Conservation (phyloP, 2,888 invertebrate genomes). For the Auanema sp. region DNA sequence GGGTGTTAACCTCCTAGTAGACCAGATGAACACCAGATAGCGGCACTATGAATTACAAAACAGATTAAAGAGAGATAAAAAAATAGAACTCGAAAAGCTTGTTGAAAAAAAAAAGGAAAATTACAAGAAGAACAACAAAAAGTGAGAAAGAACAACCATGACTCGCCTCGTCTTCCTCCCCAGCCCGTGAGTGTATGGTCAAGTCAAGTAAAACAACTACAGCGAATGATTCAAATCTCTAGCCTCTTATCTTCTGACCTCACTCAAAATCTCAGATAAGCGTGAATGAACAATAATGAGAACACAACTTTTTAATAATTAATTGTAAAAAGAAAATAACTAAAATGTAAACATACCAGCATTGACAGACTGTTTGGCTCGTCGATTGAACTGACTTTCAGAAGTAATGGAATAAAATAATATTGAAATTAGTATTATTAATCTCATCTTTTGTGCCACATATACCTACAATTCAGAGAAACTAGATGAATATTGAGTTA, state of each 20-base stretch:
- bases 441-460: background rate
- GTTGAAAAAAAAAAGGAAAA: too few relatives aligned
- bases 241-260: too few relatives aligned
- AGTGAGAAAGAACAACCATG: too few relatives aligned
- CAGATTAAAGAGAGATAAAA: too few relatives aligned
- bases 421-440: conserved; percentile 1
- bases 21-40: too few relatives aligned
- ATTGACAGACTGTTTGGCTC: conserved; percentile 19
- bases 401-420: background rate
- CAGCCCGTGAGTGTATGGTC: background rate
- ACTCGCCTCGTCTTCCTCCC: too few relatives aligned
- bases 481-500: background rate
- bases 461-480: background rate
- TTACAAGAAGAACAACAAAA: too few relatives aligned
- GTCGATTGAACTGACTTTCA: conserved; percentile 14
- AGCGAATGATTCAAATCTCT: background rate
- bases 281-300: conserved; percentile 1
- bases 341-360: conserved; percentile 9
- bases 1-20: too few relatives aligned
- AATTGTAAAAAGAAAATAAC: background rate
- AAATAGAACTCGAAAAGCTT: too few relatives aligned
- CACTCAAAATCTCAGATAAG: background rate
- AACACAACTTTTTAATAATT: background rate
- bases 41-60: too few relatives aligned
- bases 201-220: background rate